phyloP scores from a whole-genome alignment of 2,113 vertebrate genomes.

The Haemorhous mexicanus region DNA sequence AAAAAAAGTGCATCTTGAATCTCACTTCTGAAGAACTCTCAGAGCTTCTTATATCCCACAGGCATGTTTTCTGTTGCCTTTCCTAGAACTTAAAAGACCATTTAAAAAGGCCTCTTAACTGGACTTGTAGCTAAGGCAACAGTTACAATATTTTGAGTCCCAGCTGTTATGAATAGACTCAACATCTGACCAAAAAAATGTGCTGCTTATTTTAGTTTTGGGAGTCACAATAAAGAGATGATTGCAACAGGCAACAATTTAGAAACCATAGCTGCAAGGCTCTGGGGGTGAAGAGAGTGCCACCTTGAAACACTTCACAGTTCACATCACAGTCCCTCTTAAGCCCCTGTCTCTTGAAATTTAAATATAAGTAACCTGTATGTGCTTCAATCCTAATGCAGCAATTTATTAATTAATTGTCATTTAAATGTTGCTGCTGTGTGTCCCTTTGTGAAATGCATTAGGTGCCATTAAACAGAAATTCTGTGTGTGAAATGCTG shows the following conservation, averaged over 20 bases:
- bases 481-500: neutral
- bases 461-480: neutral
- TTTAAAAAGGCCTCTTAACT: neutral
- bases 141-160: neutral
- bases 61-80: neutral
- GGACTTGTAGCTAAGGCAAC: neutral
- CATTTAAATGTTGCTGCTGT: neutral
- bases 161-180: neutral
- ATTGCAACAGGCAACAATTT: neutral
- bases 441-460: neutral
- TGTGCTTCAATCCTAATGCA: neutral
- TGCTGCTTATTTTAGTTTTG: neutral
- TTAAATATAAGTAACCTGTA: neutral
- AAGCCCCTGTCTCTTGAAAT: neutral
- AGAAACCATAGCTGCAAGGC: neutral
- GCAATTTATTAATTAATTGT: neutral
- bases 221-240: neutral
- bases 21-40: neutral
- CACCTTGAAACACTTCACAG: neutral
- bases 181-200: neutral
- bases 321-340: neutral
- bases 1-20: neutral
- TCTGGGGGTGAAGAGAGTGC: neutral
- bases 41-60: neutral
- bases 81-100: neutral